Evolutionary conservation across 1,140 invertebrate species (phyloP).

Genomic region (Lordiphosa collinella): DNA sequence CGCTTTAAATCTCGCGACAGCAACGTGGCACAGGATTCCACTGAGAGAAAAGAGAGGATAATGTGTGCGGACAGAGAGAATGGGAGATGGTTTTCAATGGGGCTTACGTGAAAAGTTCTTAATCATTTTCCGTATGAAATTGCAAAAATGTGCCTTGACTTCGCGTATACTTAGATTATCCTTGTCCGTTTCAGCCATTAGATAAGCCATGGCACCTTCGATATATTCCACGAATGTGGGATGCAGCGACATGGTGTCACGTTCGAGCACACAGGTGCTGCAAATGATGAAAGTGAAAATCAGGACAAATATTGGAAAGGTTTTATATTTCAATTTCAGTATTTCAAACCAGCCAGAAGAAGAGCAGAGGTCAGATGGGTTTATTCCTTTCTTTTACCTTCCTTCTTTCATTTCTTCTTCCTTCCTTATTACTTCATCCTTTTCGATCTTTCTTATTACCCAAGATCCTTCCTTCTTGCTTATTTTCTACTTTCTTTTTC

Average conservation of each 20-base stretch:
- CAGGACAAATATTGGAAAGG: constrained; percentile 12
- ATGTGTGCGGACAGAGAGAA: constrained; percentile 17
- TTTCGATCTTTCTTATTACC: too few relatives aligned
- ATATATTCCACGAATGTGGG: constrained; percentile 96
- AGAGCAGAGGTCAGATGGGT: too few relatives aligned
- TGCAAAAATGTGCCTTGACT: constrained; percentile 96
- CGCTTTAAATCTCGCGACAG: constrained; percentile 92
- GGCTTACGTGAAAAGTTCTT: constrained; percentile 92
- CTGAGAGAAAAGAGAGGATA: constrained; percentile 81
- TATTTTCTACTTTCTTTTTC: too few relatives aligned
- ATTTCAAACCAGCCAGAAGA: too few relatives aligned
- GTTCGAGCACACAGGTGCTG: constrained; percentile 91
- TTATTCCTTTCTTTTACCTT: too few relatives aligned
- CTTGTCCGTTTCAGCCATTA: constrained; percentile 95
- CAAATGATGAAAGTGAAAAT: constrained; percentile 19
- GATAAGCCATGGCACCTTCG: constrained; percentile 93
- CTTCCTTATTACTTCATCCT: too few relatives aligned
- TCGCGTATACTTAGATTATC: constrained; percentile 89
- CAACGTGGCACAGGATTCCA: constrained; percentile 91
- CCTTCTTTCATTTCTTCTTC: too few relatives aligned
- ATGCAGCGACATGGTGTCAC: constrained; percentile 90
- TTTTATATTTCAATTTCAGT: neutral
- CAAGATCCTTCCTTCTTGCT: too few relatives aligned
- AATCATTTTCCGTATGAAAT: constrained; percentile 95
- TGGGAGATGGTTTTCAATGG: too few relatives aligned